phyloP scores from a whole-genome alignment of 2,888 invertebrate species.

The Ischnus inquisitorius region DNA sequence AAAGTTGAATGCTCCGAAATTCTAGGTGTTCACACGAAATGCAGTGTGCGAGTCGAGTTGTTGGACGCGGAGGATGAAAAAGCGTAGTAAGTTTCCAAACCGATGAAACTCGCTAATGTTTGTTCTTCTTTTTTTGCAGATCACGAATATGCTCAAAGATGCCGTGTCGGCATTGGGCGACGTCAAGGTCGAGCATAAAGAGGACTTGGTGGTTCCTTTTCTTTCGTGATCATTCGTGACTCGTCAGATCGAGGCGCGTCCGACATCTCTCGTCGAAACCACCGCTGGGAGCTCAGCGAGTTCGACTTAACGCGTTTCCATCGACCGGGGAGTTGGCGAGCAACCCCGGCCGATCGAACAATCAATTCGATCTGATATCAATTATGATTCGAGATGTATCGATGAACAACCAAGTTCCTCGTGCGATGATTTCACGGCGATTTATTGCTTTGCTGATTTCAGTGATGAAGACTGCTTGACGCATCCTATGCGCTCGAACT shows the following conservation, averaged over 20 bases:
- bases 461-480: constrained; percentile 31
- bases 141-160: constrained; percentile 89
- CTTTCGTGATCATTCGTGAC: constrained; percentile 82
- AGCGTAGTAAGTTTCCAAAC: too few relatives aligned
- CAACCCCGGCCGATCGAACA: neutral
- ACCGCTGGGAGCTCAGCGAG: constrained; percentile 26
- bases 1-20: too few relatives aligned
- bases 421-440: constrained; percentile 19
- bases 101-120: too few relatives aligned
- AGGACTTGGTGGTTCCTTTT: constrained; percentile 96
- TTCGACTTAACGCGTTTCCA: constrained; percentile 7
- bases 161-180: constrained; percentile 91
- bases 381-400: constrained; percentile 12
- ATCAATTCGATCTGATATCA: constrained; percentile 5
- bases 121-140: constrained; percentile 87
- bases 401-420: constrained; percentile 35
- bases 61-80: too few relatives aligned
- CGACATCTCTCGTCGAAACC: constrained; percentile 28
- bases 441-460: constrained; percentile 35
- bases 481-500: neutral
- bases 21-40: too few relatives aligned
- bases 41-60: too few relatives aligned
- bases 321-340: constrained; percentile 14
- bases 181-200: constrained; percentile 95
- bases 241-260: constrained; percentile 44